Evolutionary conservation across 2,797 vertebrate genomes (phyloP).

Genomic region (Propithecus deckenii): DNA sequence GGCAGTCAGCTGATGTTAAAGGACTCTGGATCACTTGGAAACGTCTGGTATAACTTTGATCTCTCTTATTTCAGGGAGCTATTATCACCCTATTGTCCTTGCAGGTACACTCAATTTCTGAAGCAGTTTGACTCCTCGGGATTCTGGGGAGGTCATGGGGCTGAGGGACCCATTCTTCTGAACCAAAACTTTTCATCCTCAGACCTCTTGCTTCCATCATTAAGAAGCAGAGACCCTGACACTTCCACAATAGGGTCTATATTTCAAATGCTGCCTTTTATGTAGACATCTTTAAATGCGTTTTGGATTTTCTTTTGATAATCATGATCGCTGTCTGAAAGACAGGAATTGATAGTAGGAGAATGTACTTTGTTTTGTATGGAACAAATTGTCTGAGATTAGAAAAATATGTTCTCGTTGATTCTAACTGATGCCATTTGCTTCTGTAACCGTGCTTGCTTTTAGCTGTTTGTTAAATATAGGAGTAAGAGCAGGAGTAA

Average conservation of each 20-base stretch:
- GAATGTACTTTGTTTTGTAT: too few species aligned
- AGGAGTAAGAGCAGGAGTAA: too few species aligned
- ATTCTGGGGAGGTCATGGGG: neutral
- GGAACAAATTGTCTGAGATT: too few species aligned
- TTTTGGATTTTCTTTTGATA: constrained; percentile 25
- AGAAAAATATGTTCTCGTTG: too few species aligned
- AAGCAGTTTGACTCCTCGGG: constrained; percentile 10
- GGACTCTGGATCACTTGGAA: constrained; percentile 74
- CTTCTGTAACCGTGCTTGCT: too few species aligned
- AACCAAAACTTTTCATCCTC: constrained; percentile 27
- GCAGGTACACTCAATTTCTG: constrained; percentile 53
- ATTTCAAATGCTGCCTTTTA: neutral
- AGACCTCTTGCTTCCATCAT: constrained; percentile 31
- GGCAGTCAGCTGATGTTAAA: constrained; percentile 66
- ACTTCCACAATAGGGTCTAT: neutral
- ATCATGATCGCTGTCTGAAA: neutral
- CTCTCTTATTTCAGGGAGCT: constrained; percentile 59
- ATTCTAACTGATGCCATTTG: too few species aligned
- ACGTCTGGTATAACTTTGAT: constrained; percentile 52
- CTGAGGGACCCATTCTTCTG: neutral
- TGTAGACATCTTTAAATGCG: neutral
- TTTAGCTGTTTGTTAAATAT: too few species aligned
- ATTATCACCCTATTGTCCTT: constrained; percentile 48
- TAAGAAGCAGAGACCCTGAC: neutral
- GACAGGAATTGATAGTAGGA: too few species aligned